Conservation (phyloP, 2,888 invertebrate species). For the Phoronis australis region DNA sequence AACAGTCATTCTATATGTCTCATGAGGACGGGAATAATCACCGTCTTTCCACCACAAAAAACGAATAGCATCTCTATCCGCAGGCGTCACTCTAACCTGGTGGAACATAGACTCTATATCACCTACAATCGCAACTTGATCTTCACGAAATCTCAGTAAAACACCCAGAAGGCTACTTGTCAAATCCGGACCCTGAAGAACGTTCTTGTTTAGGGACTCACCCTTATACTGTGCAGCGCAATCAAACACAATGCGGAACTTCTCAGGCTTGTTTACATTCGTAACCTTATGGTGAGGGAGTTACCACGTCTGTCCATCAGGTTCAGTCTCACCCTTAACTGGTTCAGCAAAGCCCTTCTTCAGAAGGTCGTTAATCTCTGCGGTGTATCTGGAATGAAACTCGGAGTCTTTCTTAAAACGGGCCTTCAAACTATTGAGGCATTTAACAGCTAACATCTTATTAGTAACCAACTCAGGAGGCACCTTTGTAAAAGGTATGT, state of each 20-base stretch:
- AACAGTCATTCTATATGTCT: slow-evolving; percentile 2
- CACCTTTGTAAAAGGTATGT: too few species aligned
- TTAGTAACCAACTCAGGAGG: too few species aligned
- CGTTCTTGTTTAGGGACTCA: not conserved
- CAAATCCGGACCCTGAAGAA: not conserved
- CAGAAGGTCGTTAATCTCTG: not conserved
- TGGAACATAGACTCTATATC: too few species aligned
- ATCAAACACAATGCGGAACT: slow-evolving; percentile 4
- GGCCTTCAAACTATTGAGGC: not conserved
- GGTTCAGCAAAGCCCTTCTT: not conserved
- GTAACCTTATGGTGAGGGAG: not conserved
- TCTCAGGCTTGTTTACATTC: not conserved
- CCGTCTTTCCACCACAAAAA: slow-evolving; percentile 1
- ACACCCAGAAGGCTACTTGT: not conserved
- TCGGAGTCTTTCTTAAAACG: not conserved
- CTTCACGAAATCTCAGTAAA: not conserved
- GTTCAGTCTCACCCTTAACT: not conserved
- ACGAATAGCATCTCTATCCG: not conserved
- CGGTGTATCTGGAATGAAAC: not conserved
- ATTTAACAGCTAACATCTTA: not conserved
- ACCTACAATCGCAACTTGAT: too few species aligned
- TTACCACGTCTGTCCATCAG: not conserved
- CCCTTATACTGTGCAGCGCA: slow-evolving; percentile 1
- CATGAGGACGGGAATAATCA: not conserved
- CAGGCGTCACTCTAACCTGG: too few species aligned